phyloP scores from a whole-genome alignment of 2,113 vertebrate species.

The Prunella himalayana region DNA sequence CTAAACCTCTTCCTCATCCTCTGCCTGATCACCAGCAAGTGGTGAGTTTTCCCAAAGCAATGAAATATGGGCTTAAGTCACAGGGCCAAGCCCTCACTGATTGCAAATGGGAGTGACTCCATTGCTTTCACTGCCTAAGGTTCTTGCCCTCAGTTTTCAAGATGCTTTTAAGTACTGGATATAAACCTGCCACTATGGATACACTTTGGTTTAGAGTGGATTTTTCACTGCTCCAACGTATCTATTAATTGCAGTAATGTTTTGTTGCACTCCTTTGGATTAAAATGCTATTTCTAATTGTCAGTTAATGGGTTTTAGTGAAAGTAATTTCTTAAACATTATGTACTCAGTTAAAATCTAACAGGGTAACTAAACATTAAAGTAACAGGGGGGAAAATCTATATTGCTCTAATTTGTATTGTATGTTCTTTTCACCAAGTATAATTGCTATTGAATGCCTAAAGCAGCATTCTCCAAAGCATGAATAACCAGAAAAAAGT shows the following conservation, averaged over 20 bases:
- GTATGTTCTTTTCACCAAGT: constrained; percentile 75
- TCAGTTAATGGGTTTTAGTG: constrained; percentile 74
- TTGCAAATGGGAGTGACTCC: background rate
- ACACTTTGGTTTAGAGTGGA: constrained; percentile 31
- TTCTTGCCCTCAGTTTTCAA: background rate
- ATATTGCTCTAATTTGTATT: constrained; percentile 78
- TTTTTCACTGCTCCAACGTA: constrained; percentile 46
- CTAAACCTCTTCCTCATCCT: background rate
- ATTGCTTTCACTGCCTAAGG: background rate
- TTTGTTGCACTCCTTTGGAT: constrained; percentile 63
- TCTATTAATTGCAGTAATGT: constrained; percentile 66
- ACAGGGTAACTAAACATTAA: constrained; percentile 78
- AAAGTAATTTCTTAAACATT: constrained; percentile 76
- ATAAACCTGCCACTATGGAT: background rate
- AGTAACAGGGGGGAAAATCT: constrained; percentile 71
- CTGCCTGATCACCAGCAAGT: background rate
- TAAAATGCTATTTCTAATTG: constrained; percentile 70
- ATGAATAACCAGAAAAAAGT: constrained; percentile 71
- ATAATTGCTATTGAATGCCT: constrained; percentile 80
- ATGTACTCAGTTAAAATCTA: constrained; percentile 75
- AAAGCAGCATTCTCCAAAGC: constrained; percentile 70
- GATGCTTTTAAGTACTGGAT: background rate
- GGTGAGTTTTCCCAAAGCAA: background rate
- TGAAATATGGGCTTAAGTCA: background rate
- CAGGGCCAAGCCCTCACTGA: background rate